A percentile compares a stretch with the other conserved stretches of the same genome.
Conservation (phyloP, 2,888 invertebrate genomes). For the Heliconius ismenius region DNA sequence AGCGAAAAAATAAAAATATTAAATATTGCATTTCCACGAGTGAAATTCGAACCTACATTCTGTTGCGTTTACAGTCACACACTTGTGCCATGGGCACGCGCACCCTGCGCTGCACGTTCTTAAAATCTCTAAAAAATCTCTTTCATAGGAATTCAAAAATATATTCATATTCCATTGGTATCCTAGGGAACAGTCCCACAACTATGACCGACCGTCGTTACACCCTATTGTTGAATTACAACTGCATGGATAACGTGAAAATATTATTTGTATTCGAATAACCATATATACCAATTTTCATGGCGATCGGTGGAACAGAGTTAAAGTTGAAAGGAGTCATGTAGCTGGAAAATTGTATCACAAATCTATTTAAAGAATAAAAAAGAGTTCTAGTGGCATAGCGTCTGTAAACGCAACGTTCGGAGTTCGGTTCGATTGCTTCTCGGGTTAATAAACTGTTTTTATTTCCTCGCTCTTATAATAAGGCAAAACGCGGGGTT, state of each 20-base stretch:
- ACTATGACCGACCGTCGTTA: neutral
- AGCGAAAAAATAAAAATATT: no score
- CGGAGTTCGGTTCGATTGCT: neutral
- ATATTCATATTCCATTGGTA: neutral
- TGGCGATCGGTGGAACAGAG: neutral
- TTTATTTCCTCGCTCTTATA: neutral
- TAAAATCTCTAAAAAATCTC: neutral
- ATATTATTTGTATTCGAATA: conserved; percentile 2
- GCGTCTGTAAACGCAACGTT: neutral
- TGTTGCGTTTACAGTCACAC: neutral
- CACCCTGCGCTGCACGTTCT: neutral
- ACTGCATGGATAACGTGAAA: neutral
- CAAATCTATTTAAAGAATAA: neutral
- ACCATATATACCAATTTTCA: neutral
- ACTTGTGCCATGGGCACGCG: no score
- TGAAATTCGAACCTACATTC: neutral
- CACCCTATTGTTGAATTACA: conserved; percentile 2
- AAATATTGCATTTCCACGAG: no score
- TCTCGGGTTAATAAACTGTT: neutral
- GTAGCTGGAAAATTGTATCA: neutral
- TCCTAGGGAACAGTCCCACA: neutral
- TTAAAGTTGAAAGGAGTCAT: neutral
- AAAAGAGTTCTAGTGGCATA: neutral
- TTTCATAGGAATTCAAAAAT: neutral
- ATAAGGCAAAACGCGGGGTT: neutral